phyloP scores from a whole-genome alignment of 1,140 invertebrate genomes.

The Nasonia vitripennis region DNA sequence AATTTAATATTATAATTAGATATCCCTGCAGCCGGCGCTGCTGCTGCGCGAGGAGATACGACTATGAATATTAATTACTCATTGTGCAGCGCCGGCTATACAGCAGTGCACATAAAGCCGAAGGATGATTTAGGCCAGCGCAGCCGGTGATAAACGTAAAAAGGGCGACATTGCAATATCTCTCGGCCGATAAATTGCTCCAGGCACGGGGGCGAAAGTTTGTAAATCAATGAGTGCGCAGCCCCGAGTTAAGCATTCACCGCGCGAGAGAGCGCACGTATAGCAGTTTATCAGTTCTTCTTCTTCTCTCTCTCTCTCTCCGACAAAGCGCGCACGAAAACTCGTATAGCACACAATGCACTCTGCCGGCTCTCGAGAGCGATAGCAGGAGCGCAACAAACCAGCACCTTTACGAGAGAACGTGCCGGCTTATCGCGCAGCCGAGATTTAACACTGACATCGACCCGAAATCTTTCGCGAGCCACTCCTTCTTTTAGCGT shows the following conservation, averaged over 20 bases:
- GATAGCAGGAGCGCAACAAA: background rate
- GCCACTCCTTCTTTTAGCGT: background rate
- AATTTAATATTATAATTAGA: conserved; percentile 32
- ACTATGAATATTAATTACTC: conserved; percentile 51
- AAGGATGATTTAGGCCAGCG: background rate
- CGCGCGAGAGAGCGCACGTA: too few relatives aligned
- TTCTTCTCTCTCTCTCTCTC: background rate
- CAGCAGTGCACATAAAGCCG: background rate
- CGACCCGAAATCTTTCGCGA: background rate
- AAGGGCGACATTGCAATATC: background rate
- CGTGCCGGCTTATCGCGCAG: background rate
- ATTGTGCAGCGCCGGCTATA: background rate
- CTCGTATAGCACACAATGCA: background rate
- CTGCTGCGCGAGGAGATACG: background rate
- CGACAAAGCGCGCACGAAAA: background rate
- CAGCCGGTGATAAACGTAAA: background rate
- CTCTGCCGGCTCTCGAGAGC: too few relatives aligned
- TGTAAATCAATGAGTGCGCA: background rate
- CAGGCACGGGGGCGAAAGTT: background rate
- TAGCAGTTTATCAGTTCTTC: background rate
- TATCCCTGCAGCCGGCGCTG: background rate
- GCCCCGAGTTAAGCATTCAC: background rate
- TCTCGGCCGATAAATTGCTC: background rate
- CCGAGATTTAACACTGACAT: background rate
- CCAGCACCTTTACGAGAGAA: background rate